Evolutionary conservation across 1,140 invertebrate species (phyloP), one percentile per base, ranked within the genome.

Genomic region (Leptestheria dahalacensis): DNA sequence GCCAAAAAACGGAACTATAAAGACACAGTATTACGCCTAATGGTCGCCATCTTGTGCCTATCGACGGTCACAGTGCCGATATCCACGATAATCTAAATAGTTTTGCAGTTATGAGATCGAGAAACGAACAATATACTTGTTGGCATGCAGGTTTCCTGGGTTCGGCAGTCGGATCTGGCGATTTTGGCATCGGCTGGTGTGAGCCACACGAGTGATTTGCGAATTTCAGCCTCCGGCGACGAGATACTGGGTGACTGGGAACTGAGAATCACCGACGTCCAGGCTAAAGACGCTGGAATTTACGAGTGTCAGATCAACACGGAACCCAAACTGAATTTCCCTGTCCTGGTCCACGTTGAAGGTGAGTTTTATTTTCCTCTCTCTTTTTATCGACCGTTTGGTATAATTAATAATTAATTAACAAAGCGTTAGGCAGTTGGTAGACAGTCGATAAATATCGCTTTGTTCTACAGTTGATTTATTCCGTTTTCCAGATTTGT

Each of bases 241-340:
- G 70, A 73, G 9, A 74, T 75, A 33, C 53, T 75, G 47, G 75
- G 78, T 61, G 75, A 77, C 48, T 85, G 82, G 80, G 81, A 80
- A 21, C 75, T 91, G 48, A 75, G 79, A 64, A 81, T 89, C 55
- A 75, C 77, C 56, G 77, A 77, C n/a, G 77, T 80, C 9, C 77
- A 77, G 57, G 69, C 74, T 63, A 68, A 75, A 9, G 86, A 88
- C 70, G 73, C 79, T 12, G 85, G 26, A 29, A 55, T 78, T 47
- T 86, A 86, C 73, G 83, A 91, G 71, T 91, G 88, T 66, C 85
- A 87, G 70, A 78, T 87, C 66, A 86, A 85, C 68, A 85, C 83
- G 1, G 82, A 86, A 65, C 84, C 84, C n/a, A 86, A 85, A 70
- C 79, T 83, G 71, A 88, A 85, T 71, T 74, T 79, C 64, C 78